Evolutionary conservation across 2,113 vertebrate genomes (phyloP).

Genomic region (Verasper variegatus): DNA sequence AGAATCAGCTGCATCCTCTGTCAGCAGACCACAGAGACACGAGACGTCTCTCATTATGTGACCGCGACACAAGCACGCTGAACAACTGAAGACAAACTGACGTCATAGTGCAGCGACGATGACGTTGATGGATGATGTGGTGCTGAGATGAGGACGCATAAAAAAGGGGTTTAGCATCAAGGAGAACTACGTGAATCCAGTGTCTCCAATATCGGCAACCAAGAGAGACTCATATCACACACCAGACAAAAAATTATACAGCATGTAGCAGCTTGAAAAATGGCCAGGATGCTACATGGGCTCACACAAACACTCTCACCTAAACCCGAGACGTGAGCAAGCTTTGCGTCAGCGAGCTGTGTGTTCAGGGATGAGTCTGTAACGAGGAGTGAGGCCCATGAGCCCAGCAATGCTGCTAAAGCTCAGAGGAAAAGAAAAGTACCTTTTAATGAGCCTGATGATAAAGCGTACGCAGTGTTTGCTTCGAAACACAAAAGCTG

Average conservation of each 20-base stretch:
- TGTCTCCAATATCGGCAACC: conserved; percentile 15
- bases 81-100: conserved; percentile 31
- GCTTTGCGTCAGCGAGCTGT: conserved; percentile 61
- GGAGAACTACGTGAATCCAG: conserved; percentile 6
- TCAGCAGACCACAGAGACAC: conserved; percentile 40
- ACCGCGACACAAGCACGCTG: neutral
- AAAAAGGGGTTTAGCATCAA: conserved; percentile 34
- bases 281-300: conserved; percentile 17
- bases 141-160: conserved; percentile 39
- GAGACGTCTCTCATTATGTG: neutral
- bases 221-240: conserved; percentile 19
- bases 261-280: conserved; percentile 30
- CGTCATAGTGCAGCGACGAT: conserved; percentile 59
- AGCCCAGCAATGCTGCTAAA: conserved; percentile 50
- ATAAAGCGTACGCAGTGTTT: conserved; percentile 1
- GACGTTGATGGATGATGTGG: conserved; percentile 60
- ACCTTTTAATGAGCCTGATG: conserved; percentile 42
- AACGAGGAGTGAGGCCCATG: conserved; percentile 64
- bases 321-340: conserved; percentile 41
- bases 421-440: conserved; percentile 39
- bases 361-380: conserved; percentile 72
- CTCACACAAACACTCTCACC: conserved; percentile 42
- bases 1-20: conserved; percentile 14
- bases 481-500: neutral
- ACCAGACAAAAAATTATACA: neutral